Conservation (phyloP, 2,113 vertebrate species). For the Mellivora capensis region DNA sequence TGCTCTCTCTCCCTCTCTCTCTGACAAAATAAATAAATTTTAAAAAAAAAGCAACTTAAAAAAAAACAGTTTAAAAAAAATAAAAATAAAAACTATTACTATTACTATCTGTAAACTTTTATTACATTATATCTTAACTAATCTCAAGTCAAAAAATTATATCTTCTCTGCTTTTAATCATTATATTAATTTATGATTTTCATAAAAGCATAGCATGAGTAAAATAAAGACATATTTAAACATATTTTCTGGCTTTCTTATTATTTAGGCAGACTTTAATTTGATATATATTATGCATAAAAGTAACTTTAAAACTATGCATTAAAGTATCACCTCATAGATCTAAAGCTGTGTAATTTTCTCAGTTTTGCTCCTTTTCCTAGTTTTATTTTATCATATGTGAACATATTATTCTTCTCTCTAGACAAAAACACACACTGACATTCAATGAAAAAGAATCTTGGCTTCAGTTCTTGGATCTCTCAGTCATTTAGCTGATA, state of each 20-base stretch:
- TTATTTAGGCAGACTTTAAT: not conserved
- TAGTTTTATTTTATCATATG: not conserved
- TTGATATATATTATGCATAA: not conserved
- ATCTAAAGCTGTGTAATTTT: not conserved
- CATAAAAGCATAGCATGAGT: not conserved
- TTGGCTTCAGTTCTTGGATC: not conserved
- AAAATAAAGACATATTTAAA: not conserved
- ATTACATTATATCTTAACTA: not conserved
- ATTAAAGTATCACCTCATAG: not conserved
- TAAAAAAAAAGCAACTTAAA: too few relatives aligned
- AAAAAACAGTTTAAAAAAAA: too few relatives aligned
- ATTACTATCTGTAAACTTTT: not conserved
- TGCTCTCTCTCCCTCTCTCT: too few relatives aligned
- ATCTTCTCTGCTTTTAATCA: not conserved
- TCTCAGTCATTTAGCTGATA: conserved; percentile 2
- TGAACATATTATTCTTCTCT: not conserved
- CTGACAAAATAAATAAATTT: too few relatives aligned
- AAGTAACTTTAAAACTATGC: not conserved
- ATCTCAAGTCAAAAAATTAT: not conserved
- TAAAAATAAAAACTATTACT: not conserved
- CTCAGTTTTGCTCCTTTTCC: not conserved
- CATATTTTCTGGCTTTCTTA: not conserved
- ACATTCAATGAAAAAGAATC: not conserved
- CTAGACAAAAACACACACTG: not conserved
- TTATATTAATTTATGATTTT: not conserved